Base-by-base conservation (phyloP, 2,888 invertebrate species). In the Iselma pallidipennis region DNA sequence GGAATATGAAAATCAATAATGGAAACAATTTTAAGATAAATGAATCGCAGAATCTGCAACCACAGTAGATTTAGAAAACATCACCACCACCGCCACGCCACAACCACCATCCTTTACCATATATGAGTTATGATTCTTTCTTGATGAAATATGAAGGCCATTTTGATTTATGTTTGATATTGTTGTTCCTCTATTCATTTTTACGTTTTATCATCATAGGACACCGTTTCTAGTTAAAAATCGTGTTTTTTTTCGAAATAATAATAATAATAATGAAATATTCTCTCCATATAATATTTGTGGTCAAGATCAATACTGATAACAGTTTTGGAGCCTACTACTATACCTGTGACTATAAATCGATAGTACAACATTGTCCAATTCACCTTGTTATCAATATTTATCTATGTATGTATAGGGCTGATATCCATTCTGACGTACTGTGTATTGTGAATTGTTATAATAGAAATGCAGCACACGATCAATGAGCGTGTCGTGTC, bases 321-420 rank as follows among this genome's bases (percentile, higher is more conserved):
- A 42, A 9, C 14, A 14, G 16, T 16, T 37, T 37, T 16, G 16
- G 7, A 37, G 37, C 6, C 37, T 9, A 16, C 16, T 42, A 10
- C 19, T 16, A 19, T n/a, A 23, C 12, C 12, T 21, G 6, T 10
- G 45, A 28, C 6, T 26, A 10, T 19, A 52, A 55, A 62, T 62
- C 62, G 55, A 62, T 62, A 55, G 49, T 19, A 29, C 23, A 55
- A 19, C 55, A 23, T 23, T 58, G 63, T 63, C 56, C 53, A 49
- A 56, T 33, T 55, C 53, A 56, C 56, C 63, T 63, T 55, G 56
- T 59, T 63, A 63, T 63, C 63, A 63, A 56, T 63, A 63, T 63
- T 63, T 63, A 63, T 63, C 59, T 59, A 45, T 21, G 6, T 33
- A 33, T 42, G 52, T 49, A 33, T 55, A 21, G 57, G 57, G 49